Evolutionary conservation across 2,888 invertebrate genomes (phyloP), one percentile per base, ranked within the genome.

Genomic region (Thecocarcelia acutangulata): DNA sequence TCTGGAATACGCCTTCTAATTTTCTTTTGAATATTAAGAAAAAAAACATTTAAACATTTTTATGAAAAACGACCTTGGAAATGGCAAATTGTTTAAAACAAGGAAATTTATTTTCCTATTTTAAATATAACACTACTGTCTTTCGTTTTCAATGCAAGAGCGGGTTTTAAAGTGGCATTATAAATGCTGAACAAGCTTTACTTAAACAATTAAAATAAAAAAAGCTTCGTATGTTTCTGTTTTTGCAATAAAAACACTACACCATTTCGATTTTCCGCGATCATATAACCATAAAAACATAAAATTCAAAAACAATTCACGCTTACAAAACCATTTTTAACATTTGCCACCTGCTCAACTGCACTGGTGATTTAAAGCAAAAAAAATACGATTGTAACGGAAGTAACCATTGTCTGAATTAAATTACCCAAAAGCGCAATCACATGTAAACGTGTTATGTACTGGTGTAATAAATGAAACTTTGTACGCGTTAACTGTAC

Each of bases 341-440:
- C 33, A 33, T 33, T 9, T 33, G 3, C 0, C 17, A 64, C 15
- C n/a, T 1, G 37, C n/a, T 33, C 6, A 37, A n/a, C 48, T 19
- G n/a, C 19, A 9, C 9, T 33, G 13, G 33, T 19, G 17, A 50
- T 42, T 48, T 48, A 15, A 17, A 54, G 54, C 69, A 64, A 70
- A 42, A 40, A 42, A 68, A n/a, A n/a, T n/a, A n/a, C n/a, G n/a
- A n/a, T n/a, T n/a, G 50, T 63, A 73, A 50, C 52, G 76, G 76
- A 77, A 73, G 64, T 77, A 6, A 48, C 46, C 63, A 73, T 61
- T 81, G 81, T 54, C 68, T 58, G 61, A 24, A 61, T 44, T 68
- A 69, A 73, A 81, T 77, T 63, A 76, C 76, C 50, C 42, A 17
- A 56, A 58, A 77, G 42, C 33, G 81, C 68, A 69, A 72, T 76